Conservation (phyloP, 2,797 vertebrate species). For the Melanotaenia nigrans region DNA sequence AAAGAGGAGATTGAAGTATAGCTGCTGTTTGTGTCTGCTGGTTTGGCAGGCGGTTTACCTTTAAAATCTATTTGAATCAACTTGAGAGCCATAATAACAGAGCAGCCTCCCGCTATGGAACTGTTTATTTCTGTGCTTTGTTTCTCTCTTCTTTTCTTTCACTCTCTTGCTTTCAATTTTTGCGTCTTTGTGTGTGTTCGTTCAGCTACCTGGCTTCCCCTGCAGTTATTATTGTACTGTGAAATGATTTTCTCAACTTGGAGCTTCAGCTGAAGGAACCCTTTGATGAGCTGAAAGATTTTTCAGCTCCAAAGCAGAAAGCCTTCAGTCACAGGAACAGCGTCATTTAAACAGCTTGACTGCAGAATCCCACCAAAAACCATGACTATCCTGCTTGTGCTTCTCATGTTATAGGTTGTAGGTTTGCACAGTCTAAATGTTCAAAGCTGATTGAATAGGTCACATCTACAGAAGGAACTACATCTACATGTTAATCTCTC, state of each 20-base stretch:
- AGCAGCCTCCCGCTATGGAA: slow-evolving; percentile 41
- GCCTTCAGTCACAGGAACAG: slow-evolving; percentile 4
- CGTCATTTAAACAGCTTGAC: slow-evolving; percentile 5
- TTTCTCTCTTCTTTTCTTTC: slow-evolving; percentile 27
- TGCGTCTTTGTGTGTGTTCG: slow-evolving; percentile 1
- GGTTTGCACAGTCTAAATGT: slow-evolving; percentile 11
- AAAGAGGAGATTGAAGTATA: slow-evolving; percentile 31
- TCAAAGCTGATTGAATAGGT: slow-evolving; percentile 22
- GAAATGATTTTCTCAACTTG: slow-evolving; percentile 55
- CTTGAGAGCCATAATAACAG: slow-evolving; percentile 53
- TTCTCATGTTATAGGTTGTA: slow-evolving; percentile 1
- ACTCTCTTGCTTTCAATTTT: neutral
- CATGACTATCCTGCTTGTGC: neutral
- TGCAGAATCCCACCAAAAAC: neutral
- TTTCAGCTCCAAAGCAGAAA: slow-evolving; percentile 22
- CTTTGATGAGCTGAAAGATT: slow-evolving; percentile 58
- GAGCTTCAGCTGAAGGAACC: slow-evolving; percentile 30
- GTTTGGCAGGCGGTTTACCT: slow-evolving; percentile 45
- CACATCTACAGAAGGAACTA: slow-evolving; percentile 5
- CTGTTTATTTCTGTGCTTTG: slow-evolving; percentile 45
- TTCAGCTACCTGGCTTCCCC: slow-evolving; percentile 26
- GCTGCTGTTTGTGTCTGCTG: slow-evolving; percentile 41
- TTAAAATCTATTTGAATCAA: slow-evolving; percentile 65
- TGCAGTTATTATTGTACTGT: slow-evolving; percentile 45
- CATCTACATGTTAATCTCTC: slow-evolving; percentile 6